Evolutionary conservation across 1,140 invertebrate genomes (phyloP), one percentile per base, ranked within the genome.

Genomic region (Leptinotarsa lineolata): DNA sequence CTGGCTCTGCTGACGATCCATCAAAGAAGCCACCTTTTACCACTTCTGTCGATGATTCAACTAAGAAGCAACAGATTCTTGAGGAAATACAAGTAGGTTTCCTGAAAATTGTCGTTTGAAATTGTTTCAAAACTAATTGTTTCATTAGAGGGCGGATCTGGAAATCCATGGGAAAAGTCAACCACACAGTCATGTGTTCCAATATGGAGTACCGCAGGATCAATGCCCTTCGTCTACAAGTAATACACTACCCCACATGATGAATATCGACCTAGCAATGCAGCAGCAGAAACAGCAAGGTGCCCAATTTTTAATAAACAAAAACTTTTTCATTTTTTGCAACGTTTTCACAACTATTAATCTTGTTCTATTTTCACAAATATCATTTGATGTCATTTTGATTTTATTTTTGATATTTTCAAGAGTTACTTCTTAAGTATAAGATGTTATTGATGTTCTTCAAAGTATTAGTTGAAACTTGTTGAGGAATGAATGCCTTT

Each of bases 11-110:
- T 11, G 30, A 39, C 30, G 30, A 39, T 39, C 8, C 30, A 39
- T 39, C 30, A 39, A 39, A 39, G 30, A 39, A 39, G 30, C 8
- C 8, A 11, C 78, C 48, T 65, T 83, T 84, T 72, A 76, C 83
- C 15, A 78, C 79, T 15, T 73, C 77, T 72, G 84, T 86, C 75
- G 90, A 92, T 77, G 91, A 92, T 69, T 90, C 91, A 63, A 83
- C 90, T 18, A 88, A 92, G 74, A 93, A 93, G 78, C 91, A 93
- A 84, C 91, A 92, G 81, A 93, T 94, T 79, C 86, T 93, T 8
- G 92, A 94, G 79, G 92, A 94, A 83, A 83, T 94, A 72, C 91
- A 94, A 85, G 90, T 90, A 74, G 78, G n/a, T 54, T 54, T 54
- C 48, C 48, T 54, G n/a, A 18, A 54, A 18, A 54, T 54, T 54